Conservation (phyloP, 2,888 invertebrate species). For the Ormyrus pomaceus region DNA sequence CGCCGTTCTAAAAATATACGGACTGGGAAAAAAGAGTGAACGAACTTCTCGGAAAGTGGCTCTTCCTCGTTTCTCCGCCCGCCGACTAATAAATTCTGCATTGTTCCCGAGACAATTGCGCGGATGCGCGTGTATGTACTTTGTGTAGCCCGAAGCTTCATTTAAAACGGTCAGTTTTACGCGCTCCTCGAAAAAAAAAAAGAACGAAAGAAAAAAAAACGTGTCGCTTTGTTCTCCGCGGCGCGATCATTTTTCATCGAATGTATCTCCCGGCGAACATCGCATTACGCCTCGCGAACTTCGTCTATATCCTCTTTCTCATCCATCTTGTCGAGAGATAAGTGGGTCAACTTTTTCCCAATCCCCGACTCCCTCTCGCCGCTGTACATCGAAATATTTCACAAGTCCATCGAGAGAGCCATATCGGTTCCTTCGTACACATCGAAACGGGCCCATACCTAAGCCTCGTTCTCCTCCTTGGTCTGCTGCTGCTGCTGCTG, state of each 20-base stretch:
- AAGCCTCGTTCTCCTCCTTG: slow-evolving; percentile 30
- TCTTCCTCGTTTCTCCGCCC: too few species aligned
- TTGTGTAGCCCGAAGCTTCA: neutral
- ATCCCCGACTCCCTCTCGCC: neutral
- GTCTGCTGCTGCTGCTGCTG: neutral
- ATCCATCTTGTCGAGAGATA: neutral
- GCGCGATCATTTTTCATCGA: slow-evolving; percentile 34
- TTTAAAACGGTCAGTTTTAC: neutral
- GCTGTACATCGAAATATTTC: neutral
- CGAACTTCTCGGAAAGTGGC: too few species aligned
- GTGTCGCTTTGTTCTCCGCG: slow-evolving; percentile 4
- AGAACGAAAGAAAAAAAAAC: neutral
- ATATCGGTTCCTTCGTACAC: too few species aligned
- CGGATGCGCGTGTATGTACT: too few species aligned
- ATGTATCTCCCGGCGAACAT: slow-evolving; percentile 7
- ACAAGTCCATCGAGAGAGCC: too few species aligned
- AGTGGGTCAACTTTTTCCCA: slow-evolving; percentile 26
- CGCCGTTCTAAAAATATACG: too few species aligned
- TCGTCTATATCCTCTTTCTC: slow-evolving; percentile 9
- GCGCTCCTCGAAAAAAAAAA: neutral
- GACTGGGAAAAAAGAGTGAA: too few species aligned
- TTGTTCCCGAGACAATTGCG: too few species aligned
- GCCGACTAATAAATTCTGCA: too few species aligned
- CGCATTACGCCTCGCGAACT: slow-evolving; percentile 10
- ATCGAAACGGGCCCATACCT: slow-evolving; percentile 1